phyloP scores from a whole-genome alignment of 1,140 invertebrate genomes.

The Pseudomyrmex concolor region DNA sequence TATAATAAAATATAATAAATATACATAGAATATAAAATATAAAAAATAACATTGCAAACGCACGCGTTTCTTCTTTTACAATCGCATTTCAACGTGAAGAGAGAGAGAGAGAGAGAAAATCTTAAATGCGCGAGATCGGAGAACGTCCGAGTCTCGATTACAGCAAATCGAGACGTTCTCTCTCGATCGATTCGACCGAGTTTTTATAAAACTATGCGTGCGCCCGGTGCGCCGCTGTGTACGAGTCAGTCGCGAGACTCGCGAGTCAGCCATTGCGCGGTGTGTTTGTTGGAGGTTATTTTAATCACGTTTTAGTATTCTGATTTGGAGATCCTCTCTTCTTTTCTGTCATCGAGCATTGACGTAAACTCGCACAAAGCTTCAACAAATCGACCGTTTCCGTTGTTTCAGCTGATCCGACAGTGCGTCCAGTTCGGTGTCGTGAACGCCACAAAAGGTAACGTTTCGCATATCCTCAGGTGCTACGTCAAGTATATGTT shows the following conservation, averaged over 20 bases:
- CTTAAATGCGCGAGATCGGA: not conserved
- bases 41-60: too few species aligned
- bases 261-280: not conserved
- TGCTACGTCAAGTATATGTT: constrained; percentile 13
- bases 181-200: not conserved
- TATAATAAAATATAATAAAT: not conserved
- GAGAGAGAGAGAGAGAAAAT: not conserved
- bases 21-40: not conserved
- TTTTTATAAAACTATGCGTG: constrained; percentile 40
- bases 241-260: constrained; percentile 48
- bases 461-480: constrained; percentile 12
- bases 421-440: constrained; percentile 63
- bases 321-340: constrained; percentile 19
- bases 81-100: not conserved
- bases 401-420: constrained; percentile 73
- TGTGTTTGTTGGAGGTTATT: not conserved
- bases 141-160: too few species aligned
- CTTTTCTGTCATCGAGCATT: not conserved
- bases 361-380: not conserved
- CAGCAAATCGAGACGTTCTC: not conserved
- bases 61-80: too few species aligned
- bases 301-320: not conserved
- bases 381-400: not conserved
- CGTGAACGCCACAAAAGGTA: constrained; percentile 67
- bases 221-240: too few species aligned